Evolutionary conservation across 1,140 invertebrate species (phyloP).

Genomic region (Plodia interpunctella): DNA sequence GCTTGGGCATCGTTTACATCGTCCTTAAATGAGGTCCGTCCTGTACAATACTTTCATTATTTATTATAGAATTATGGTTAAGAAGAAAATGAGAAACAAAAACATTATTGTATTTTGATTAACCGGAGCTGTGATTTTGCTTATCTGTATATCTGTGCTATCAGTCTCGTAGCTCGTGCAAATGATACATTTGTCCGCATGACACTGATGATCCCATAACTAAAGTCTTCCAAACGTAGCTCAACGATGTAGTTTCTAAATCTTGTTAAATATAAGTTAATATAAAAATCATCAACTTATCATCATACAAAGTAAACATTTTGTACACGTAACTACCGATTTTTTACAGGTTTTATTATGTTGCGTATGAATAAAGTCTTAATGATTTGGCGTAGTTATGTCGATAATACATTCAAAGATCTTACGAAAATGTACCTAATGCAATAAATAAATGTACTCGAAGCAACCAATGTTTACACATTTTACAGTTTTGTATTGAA

Average conservation of each 20-base stretch:
- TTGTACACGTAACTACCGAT: too few species aligned
- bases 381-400: constrained; percentile 41
- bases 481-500: constrained; percentile 69
- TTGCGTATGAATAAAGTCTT: not conserved
- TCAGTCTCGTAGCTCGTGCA: constrained; percentile 33
- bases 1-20: constrained; percentile 37
- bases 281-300: constrained; percentile 3
- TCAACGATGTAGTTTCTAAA: constrained; percentile 12
- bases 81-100: constrained; percentile 62
- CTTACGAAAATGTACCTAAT: constrained; percentile 35
- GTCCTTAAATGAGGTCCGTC: constrained; percentile 53
- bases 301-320: not conserved
- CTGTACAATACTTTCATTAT: constrained; percentile 71
- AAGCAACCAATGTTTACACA: constrained; percentile 65
- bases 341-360: too few species aligned
- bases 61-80: constrained; percentile 69
- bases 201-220: constrained; percentile 31
- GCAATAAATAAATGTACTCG: constrained; percentile 36
- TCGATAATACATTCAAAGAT: constrained; percentile 21
- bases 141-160: constrained; percentile 60
- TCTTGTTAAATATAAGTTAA: constrained; percentile 16
- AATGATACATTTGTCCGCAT: constrained; percentile 10
- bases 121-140: constrained; percentile 76
- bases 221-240: constrained; percentile 36
- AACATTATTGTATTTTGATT: constrained; percentile 69